Conservation (phyloP, 2,113 vertebrate genomes). For the Gnathonemus echidnorhynchus region DNA sequence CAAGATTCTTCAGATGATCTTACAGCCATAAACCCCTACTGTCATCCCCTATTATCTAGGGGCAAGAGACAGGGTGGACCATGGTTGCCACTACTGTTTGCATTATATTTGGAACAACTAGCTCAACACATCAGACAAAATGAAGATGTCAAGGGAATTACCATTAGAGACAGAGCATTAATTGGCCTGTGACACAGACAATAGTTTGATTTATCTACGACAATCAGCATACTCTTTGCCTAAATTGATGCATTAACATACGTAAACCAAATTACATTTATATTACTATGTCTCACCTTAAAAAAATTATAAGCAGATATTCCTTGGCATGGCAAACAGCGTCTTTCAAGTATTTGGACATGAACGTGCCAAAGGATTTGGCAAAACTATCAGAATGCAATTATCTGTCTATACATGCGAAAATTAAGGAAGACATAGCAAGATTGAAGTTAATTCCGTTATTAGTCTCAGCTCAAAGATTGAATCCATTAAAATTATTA, state of each 20-base stretch:
- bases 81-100: neutral
- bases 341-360: neutral
- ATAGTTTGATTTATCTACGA: neutral
- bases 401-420: neutral
- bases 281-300: neutral
- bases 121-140: neutral
- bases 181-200: neutral
- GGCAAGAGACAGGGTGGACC: neutral
- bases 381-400: neutral
- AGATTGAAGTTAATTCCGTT: neutral
- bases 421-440: neutral
- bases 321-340: neutral
- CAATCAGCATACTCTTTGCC: neutral
- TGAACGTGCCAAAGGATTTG: neutral
- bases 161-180: neutral
- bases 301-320: neutral
- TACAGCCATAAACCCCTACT: neutral
- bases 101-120: neutral
- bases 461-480: neutral
- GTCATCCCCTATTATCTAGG: neutral
- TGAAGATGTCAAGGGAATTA: neutral
- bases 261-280: neutral
- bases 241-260: neutral
- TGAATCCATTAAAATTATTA: neutral
- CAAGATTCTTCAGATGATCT: neutral